A percentile compares a stretch with the other conserved stretches of the same genome.
phyloP scores from a whole-genome alignment of 2,888 invertebrate species.

The Harpalus rufipes region DNA sequence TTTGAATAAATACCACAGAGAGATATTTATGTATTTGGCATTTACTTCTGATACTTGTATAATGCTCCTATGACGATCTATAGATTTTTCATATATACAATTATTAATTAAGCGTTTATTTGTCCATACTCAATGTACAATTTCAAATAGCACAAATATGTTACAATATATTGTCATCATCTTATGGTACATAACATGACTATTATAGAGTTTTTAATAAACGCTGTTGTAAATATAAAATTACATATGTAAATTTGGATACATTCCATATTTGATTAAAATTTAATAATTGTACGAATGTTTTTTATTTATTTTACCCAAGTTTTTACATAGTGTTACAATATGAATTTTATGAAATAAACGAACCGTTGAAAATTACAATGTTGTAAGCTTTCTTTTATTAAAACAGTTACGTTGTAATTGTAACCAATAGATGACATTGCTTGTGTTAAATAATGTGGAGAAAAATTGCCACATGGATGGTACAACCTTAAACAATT shows the following conservation, averaged over 20 bases:
- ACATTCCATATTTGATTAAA: slow-evolving; percentile 66
- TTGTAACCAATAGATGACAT: too few species aligned
- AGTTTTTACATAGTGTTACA: neutral
- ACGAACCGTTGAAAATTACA: too few species aligned
- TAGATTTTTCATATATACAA: slow-evolving; percentile 44
- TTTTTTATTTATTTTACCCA: slow-evolving; percentile 12
- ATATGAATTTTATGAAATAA: neutral
- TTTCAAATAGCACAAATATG: slow-evolving; percentile 61
- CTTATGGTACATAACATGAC: slow-evolving; percentile 38
- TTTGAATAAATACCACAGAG: slow-evolving; percentile 43
- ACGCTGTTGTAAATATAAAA: slow-evolving; percentile 63
- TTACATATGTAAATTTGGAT: slow-evolving; percentile 65
- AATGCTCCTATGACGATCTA: slow-evolving; percentile 9
- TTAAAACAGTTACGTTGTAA: too few species aligned
- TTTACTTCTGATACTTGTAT: slow-evolving; percentile 21
- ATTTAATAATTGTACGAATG: slow-evolving; percentile 61
- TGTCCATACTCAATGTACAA: slow-evolving; percentile 62
- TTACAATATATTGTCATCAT: slow-evolving; percentile 28
- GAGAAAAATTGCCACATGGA: too few species aligned
- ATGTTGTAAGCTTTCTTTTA: too few species aligned
- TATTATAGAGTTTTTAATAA: slow-evolving; percentile 53
- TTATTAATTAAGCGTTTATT: slow-evolving; percentile 60
- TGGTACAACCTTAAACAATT: too few species aligned
- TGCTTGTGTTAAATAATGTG: too few species aligned
- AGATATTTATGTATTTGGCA: slow-evolving; percentile 33